These are phyloP conservation scores for Mellilla xanthometata DNA, from an alignment of 2,888 invertebrate species.

Conservation along the genomic window DNA sequence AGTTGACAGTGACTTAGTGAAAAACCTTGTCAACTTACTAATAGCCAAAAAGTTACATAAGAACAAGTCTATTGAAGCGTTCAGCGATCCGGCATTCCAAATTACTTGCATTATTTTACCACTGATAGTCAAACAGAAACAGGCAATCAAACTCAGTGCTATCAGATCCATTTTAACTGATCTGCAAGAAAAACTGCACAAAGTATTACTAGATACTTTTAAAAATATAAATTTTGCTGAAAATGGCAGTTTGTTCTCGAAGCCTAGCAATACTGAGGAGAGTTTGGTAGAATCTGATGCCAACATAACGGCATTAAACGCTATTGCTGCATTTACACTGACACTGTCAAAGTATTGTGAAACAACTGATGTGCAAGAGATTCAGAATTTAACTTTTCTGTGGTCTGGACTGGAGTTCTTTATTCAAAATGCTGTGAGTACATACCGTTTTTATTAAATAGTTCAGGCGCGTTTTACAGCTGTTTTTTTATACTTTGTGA, in stretches of 20 bases:
- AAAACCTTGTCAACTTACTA: constrained; percentile 59
- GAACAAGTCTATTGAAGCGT: constrained; percentile 51
- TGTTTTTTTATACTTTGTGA: too few relatives aligned
- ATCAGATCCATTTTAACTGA: constrained; percentile 66
- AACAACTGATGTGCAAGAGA: constrained; percentile 52
- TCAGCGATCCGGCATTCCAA: constrained; percentile 65
- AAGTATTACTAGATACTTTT: constrained; percentile 57
- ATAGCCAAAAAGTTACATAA: constrained; percentile 48
- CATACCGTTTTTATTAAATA: too few relatives aligned
- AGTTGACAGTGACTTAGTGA: constrained; percentile 60
- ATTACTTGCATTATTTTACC: constrained; percentile 66
- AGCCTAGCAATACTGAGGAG: constrained; percentile 51
- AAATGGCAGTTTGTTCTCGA: constrained; percentile 35
- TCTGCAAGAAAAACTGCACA: constrained; percentile 68
- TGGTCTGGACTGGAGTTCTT: constrained; percentile 67
- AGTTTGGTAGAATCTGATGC: constrained; percentile 49
- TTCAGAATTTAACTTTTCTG: constrained; percentile 61
- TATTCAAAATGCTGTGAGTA: constrained; percentile 67
- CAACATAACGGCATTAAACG: constrained; percentile 61
- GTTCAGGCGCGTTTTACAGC: too few relatives aligned
- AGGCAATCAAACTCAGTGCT: constrained; percentile 59
- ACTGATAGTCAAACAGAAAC: constrained; percentile 67
- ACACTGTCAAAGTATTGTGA: constrained; percentile 70
- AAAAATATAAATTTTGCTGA: constrained; percentile 59
- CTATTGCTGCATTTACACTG: constrained; percentile 67